Evolutionary conservation across 2,888 invertebrate species (phyloP).

Genomic region (Osmoderma eremita): DNA sequence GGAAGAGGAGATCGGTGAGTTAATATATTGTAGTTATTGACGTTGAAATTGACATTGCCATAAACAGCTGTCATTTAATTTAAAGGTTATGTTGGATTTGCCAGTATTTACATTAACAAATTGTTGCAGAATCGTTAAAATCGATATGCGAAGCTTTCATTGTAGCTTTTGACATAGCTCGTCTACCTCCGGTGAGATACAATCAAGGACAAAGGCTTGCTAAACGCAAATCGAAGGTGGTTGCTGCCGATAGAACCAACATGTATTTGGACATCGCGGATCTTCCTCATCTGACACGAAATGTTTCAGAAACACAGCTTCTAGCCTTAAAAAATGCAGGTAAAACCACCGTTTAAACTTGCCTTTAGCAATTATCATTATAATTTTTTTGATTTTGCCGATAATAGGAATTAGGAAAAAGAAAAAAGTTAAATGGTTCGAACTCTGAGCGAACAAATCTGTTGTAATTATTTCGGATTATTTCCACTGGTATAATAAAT

Average conservation of each 20-base stretch:
- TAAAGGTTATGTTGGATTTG: neutral
- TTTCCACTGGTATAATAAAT: neutral
- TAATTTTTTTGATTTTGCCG: constrained; percentile 3
- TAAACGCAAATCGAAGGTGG: constrained; percentile 72
- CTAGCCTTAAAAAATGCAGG: constrained; percentile 80
- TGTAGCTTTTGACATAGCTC: constrained; percentile 81
- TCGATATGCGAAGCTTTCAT: constrained; percentile 88
- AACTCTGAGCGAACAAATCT: neutral
- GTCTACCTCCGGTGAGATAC: constrained; percentile 73
- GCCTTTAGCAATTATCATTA: neutral
- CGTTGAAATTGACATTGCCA: too few relatives aligned
- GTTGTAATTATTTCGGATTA: neutral
- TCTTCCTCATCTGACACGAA: constrained; percentile 76
- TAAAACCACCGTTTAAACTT: constrained; percentile 53
- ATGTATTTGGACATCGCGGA: constrained; percentile 73
- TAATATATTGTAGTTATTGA: neutral
- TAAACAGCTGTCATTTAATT: constrained; percentile 6
- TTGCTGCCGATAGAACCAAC: constrained; percentile 63
- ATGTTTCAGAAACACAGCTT: constrained; percentile 90
- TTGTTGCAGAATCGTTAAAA: constrained; percentile 80
- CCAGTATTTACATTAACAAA: too few relatives aligned
- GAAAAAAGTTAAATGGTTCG: constrained; percentile 18
- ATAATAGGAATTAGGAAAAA: constrained; percentile 9
- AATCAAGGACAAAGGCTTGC: constrained; percentile 77
- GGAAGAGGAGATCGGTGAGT: constrained; percentile 84